Evolutionary conservation across 2,113 vertebrate species (phyloP).

Genomic region (Tapirus terrestris): DNA sequence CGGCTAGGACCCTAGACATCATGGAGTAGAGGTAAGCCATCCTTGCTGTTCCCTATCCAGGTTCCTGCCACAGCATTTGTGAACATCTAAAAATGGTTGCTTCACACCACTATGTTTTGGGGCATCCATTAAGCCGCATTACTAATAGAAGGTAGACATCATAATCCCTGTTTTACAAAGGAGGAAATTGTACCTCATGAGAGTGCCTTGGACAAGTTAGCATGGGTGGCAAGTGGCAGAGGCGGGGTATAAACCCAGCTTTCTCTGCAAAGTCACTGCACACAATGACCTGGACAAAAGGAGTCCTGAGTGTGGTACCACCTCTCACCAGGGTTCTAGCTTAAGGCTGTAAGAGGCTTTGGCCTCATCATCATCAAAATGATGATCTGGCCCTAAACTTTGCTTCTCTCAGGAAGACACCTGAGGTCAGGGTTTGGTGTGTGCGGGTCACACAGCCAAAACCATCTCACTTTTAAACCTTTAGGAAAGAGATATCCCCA

Average conservation of each 20-base stretch:
- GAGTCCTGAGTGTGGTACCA: fast-evolving
- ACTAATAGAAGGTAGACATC: not conserved
- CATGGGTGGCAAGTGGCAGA: not conserved
- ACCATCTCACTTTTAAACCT: not conserved
- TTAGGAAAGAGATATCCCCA: not conserved
- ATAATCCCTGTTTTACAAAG: not conserved
- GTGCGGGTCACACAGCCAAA: not conserved
- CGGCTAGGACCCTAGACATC: not conserved
- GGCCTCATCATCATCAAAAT: not conserved
- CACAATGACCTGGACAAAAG: not conserved
- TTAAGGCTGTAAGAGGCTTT: not conserved
- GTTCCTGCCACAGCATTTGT: not conserved
- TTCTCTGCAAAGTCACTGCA: not conserved
- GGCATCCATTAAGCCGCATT: not conserved
- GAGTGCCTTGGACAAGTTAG: not conserved
- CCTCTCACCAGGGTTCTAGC: not conserved
- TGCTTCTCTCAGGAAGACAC: not conserved
- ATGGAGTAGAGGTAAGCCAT: not conserved
- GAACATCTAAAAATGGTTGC: not conserved
- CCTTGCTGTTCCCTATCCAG: not conserved
- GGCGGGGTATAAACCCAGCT: not conserved
- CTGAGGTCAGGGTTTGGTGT: not conserved
- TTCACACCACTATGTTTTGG: not conserved
- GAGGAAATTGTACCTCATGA: not conserved
- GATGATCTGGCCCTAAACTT: not conserved